Conservation (phyloP, 53 echinoderm and acorn worm genomes). For the Zoroaster sp. region DNA sequence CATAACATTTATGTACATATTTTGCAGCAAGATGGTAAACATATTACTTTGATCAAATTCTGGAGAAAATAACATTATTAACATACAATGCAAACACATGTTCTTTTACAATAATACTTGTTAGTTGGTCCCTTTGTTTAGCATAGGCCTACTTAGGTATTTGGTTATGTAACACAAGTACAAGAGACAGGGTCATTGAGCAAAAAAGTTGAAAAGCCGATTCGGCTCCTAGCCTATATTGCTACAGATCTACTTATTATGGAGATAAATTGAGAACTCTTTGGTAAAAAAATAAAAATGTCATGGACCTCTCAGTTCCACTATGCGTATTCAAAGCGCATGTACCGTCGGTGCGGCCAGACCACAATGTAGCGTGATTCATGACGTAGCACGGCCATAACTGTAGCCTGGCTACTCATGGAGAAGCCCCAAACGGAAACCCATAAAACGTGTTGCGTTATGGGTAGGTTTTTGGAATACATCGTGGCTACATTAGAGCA, state of each 20-base stretch:
- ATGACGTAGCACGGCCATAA: too few relatives aligned
- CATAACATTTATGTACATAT: conserved; percentile 33
- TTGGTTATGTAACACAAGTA: conserved; percentile 15
- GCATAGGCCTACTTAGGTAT: conserved; percentile 33
- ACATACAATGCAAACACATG: conserved; percentile 7
- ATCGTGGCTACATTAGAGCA: too few relatives aligned
- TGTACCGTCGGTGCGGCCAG: too few relatives aligned
- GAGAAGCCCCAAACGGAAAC: too few relatives aligned
- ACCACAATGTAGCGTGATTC: too few relatives aligned
- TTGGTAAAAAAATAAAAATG: too few relatives aligned
- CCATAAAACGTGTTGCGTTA: too few relatives aligned
- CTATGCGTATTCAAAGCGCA: too few relatives aligned
- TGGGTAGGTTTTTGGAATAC: too few relatives aligned
- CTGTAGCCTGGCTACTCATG: too few relatives aligned
- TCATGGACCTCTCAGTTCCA: too few relatives aligned
- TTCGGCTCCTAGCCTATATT: background rate
- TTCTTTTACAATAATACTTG: conserved; percentile 8
- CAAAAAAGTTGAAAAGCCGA: background rate
- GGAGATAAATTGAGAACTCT: background rate
- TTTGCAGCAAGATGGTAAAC: conserved; percentile 16
- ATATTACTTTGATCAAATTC: conserved; percentile 38
- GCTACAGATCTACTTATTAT: background rate
- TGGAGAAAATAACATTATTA: background rate
- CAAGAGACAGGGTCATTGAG: conserved; percentile 2
- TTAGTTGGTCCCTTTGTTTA: conserved; percentile 54